These are phyloP conservation scores for Dinoponera quadriceps DNA, from an alignment of 1,140 invertebrate genomes.

Conservation along the genomic window DNA sequence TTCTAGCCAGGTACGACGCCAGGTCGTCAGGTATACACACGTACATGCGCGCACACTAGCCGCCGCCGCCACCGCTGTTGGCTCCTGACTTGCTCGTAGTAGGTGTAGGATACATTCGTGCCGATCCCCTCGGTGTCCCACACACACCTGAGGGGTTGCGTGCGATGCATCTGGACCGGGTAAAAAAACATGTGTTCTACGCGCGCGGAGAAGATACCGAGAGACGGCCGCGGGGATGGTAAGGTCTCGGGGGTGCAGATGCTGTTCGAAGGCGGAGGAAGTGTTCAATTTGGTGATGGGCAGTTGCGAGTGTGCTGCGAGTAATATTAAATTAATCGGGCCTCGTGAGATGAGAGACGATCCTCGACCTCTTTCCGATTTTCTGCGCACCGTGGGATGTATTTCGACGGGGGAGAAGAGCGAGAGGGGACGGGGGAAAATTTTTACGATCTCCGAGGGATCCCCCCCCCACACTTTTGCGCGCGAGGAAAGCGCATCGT, in stretches of 20 bases:
- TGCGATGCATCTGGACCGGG: conserved; percentile 70
- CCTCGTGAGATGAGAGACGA: not conserved
- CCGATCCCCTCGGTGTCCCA: conserved; percentile 25
- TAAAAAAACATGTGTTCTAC: conserved; percentile 74
- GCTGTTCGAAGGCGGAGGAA: conserved; percentile 22
- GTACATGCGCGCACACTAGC: conserved; percentile 8
- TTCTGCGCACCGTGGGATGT: not conserved
- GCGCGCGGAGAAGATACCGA: conserved; percentile 1
- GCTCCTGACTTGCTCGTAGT: conserved; percentile 35
- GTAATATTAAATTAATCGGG: conserved; percentile 38
- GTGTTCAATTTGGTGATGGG: conserved; percentile 47
- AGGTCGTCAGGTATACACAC: conserved; percentile 69
- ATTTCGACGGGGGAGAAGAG: not conserved
- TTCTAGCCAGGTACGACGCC: conserved; percentile 77
- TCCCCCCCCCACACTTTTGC: no score
- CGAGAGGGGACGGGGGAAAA: no score
- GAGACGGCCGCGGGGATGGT: not conserved
- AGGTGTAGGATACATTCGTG: conserved; percentile 49
- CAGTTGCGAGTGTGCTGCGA: not conserved
- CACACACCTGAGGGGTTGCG: conserved; percentile 65
- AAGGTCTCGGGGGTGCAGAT: conserved; percentile 21
- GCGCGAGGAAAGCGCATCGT: no score
- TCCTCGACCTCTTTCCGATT: not conserved
- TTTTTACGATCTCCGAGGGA: no score
- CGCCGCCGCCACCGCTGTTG: not conserved